Conservation (phyloP, 2,113 vertebrate species). For the Glaucidium brasilianum region DNA sequence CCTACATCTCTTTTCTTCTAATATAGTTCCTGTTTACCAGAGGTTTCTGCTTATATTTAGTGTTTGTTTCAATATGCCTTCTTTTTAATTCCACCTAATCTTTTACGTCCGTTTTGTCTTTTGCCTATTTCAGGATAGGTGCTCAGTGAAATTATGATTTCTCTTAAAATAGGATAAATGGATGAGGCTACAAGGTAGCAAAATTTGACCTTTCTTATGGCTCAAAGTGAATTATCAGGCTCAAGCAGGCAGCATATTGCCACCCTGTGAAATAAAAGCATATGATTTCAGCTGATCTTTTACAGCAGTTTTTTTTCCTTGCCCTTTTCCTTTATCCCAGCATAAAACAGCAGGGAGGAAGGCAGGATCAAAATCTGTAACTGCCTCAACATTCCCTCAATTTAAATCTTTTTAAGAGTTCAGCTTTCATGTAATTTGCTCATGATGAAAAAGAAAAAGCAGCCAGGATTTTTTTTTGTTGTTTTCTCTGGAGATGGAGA, state of each 20-base stretch:
- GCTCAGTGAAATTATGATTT: not conserved
- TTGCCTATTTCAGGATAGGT: not conserved
- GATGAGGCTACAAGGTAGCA: not conserved
- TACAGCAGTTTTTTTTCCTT: not conserved
- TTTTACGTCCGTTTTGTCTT: not conserved
- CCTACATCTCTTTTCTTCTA: not conserved
- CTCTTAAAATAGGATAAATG: not conserved
- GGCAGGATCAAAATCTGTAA: not conserved
- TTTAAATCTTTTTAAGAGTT: not conserved
- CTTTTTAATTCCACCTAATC: not conserved
- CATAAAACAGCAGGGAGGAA: not conserved
- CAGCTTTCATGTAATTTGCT: not conserved
- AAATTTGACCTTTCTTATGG: not conserved
- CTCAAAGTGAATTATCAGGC: not conserved
- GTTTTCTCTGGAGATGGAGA: not conserved
- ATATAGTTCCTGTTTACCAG: not conserved
- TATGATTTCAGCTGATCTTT: not conserved
- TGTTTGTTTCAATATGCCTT: not conserved
- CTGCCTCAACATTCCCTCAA: not conserved
- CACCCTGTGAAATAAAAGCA: not conserved
- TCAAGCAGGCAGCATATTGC: not conserved
- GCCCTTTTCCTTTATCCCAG: not conserved
- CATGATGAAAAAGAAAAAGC: not conserved
- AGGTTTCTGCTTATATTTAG: not conserved
- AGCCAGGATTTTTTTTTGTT: fast-evolving